Evolutionary conservation across 1,140 invertebrate species (phyloP), one percentile per base, ranked within the genome.

Genomic region (Lordiphosa mommai): DNA sequence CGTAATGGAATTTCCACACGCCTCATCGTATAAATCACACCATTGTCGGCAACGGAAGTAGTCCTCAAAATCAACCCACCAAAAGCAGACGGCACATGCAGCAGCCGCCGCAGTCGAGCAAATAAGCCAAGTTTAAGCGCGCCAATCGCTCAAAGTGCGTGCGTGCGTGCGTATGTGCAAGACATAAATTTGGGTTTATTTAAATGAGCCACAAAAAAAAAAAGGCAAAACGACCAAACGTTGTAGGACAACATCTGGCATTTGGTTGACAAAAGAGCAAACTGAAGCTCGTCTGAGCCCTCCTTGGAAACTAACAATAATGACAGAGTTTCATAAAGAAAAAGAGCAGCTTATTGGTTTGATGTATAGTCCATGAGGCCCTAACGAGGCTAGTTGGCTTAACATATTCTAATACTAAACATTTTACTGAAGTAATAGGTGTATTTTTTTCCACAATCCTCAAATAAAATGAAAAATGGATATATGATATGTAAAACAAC

Each of bases 141-240:
- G 40, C 14, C 70, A 74, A 79, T 79, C 70, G 68, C 60, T 79
- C 71, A 80, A 36, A 34, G 33, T 27, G 41, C 57, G 44, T 14
- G 43, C 56, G 49, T 58, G 36, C 46, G 48, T 68, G 52, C 52
- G 48, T 59, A 52, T 60, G 68, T 60, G 46, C 14, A 32, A 27
- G 61, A 57, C 61, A 70, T 76, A 82, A 82, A 80, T 82, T 67
- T 70, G 61, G 66, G 57, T 80, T 74, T 74, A 80, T 80, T 80
- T 82, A 80, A 80, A 80, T 74, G 76, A 82, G 73, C 27, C 61
- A 58, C 55, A 49, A 44, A 53, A 55, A 53, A 67, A 72, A 33
- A 46, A 37, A 17, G 44, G 8, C 16, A 34, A 12, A 32, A 40
- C 20, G 36, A 49, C 43, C 13, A 5, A 32, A 13, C 27, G 10